Conservation (phyloP, 2,113 vertebrate genomes). For the Xenopus borealis region DNA sequence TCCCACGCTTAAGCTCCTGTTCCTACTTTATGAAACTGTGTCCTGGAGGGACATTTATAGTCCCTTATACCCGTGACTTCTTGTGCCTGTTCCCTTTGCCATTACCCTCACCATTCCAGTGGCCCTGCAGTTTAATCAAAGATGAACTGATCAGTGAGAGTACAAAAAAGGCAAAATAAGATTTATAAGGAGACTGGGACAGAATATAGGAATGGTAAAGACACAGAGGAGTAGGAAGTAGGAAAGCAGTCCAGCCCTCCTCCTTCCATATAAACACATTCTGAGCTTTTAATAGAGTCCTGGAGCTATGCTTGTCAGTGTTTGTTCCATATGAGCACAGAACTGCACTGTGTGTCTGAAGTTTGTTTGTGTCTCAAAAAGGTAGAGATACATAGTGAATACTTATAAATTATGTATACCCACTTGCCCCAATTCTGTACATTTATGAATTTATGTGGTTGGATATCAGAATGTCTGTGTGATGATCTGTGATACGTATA, state of each 20-base stretch:
- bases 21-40: not conserved
- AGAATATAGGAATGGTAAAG: not conserved
- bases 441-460: too few species aligned
- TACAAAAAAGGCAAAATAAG: not conserved
- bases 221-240: slow-evolving; percentile 2
- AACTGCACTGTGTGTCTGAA: not conserved
- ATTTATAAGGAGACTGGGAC: not conserved
- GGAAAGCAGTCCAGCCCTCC: not conserved
- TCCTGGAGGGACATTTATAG: not conserved
- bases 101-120: not conserved
- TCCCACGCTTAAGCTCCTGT: slow-evolving; percentile 21
- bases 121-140: not conserved
- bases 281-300: slow-evolving; percentile 15
- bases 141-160: not conserved
- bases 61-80: not conserved
- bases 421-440: too few species aligned
- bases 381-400: not conserved
- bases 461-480: too few species aligned
- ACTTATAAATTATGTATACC: too few species aligned
- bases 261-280: slow-evolving; percentile 17
- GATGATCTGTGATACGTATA: too few species aligned
- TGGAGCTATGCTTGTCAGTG: slow-evolving; percentile 3
- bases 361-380: not conserved
- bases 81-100: not conserved
- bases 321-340: not conserved